Conservation (phyloP, 2,797 vertebrate genomes). For the Pagetopsis macropterus region DNA sequence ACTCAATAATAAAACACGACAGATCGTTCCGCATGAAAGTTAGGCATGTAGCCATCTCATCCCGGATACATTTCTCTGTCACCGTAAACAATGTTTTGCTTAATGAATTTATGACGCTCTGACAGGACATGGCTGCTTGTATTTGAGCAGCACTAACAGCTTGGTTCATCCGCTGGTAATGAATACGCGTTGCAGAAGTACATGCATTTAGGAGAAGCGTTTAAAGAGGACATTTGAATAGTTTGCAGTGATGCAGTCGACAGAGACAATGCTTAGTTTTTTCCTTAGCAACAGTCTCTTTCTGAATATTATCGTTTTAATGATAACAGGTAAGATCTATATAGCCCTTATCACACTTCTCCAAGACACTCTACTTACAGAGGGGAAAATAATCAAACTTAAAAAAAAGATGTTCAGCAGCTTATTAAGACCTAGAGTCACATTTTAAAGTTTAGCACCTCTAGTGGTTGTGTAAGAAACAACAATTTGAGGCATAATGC, state of each 20-base stretch:
- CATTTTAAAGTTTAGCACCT: too few relatives aligned
- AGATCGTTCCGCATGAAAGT: constrained; percentile 48
- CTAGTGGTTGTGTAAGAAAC: too few relatives aligned
- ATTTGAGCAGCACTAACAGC: constrained; percentile 22
- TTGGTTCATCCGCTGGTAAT: constrained; percentile 16
- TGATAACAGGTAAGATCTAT: too few relatives aligned
- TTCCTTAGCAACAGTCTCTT: constrained; percentile 18
- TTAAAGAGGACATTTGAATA: background rate
- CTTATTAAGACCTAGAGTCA: too few relatives aligned
- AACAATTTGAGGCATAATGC: too few relatives aligned
- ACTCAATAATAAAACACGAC: constrained; percentile 65
- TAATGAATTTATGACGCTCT: constrained; percentile 43
- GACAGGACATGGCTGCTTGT: constrained; percentile 41
- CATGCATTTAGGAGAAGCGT: constrained; percentile 7
- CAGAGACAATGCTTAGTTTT: background rate
- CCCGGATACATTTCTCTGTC: constrained; percentile 44
- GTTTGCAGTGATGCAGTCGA: background rate
- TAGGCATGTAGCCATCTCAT: constrained; percentile 41
- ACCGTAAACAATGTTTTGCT: constrained; percentile 50
- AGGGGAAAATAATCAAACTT: too few relatives aligned
- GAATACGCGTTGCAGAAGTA: constrained; percentile 9
- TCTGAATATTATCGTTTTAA: too few relatives aligned
- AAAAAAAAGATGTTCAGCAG: too few relatives aligned
- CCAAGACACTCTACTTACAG: too few relatives aligned
- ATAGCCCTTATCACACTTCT: too few relatives aligned